Evolutionary conservation across 2,797 vertebrate genomes (phyloP).

Genomic region (Falco naumanni): DNA sequence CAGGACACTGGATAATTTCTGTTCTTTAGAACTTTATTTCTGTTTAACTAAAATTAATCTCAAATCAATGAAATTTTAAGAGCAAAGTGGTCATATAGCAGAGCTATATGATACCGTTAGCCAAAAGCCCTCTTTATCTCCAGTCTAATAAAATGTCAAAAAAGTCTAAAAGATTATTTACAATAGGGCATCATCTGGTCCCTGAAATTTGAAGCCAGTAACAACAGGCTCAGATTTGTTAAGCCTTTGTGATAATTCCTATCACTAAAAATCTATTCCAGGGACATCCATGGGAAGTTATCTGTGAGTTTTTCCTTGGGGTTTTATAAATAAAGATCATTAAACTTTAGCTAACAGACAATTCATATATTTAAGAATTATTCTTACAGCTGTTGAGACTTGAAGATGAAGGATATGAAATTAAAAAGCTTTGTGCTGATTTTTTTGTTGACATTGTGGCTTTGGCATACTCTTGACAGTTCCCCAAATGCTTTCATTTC

Average conservation of each 20-base stretch:
- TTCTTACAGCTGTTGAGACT: not conserved
- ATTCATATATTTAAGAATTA: not conserved
- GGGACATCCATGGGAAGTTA: not conserved
- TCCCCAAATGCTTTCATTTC: not conserved
- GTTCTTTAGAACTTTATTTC: not conserved
- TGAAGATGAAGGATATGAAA: not conserved
- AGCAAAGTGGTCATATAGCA: not conserved
- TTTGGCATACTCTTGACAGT: not conserved
- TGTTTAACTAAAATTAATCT: not conserved
- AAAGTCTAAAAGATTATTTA: not conserved
- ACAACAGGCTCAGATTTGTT: not conserved
- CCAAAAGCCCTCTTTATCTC: not conserved
- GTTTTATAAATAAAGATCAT: not conserved
- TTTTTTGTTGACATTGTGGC: not conserved
- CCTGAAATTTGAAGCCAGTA: not conserved
- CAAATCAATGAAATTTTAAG: not conserved
- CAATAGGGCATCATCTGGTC: not conserved
- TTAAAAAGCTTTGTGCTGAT: not conserved
- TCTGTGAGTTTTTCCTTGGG: not conserved
- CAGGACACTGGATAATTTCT: not conserved
- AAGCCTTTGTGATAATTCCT: not conserved
- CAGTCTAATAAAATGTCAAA: not conserved
- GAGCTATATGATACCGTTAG: not conserved
- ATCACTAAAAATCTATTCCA: not conserved
- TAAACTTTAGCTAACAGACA: not conserved